These are phyloP conservation scores for Morpho achilles DNA, from an alignment of 2,888 invertebrate species.

Conservation along the genomic window DNA sequence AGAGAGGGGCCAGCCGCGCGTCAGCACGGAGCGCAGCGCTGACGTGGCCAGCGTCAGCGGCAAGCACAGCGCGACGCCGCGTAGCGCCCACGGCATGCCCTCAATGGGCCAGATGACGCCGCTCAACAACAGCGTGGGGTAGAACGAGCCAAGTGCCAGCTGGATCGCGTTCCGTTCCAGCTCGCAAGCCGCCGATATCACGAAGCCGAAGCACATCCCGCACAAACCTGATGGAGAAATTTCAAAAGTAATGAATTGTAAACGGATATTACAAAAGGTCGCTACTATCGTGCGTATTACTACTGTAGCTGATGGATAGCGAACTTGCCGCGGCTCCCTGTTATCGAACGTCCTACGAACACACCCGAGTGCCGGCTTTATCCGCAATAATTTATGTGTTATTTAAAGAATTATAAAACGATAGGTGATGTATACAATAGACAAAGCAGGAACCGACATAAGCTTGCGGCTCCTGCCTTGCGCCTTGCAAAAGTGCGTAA, in stretches of 20 bases:
- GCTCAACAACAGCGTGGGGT: constrained; percentile 93
- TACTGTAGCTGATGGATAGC: no score
- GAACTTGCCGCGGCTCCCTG: no score
- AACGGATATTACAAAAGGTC: no score
- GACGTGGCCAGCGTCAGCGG: constrained; percentile 96
- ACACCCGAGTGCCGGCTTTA: no score
- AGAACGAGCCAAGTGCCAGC: constrained; percentile 94
- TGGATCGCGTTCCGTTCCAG: constrained; percentile 96
- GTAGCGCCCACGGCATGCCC: constrained; percentile 92
- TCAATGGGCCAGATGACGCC: constrained; percentile 98
- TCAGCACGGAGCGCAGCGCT: constrained; percentile 90
- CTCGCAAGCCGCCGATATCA: constrained; percentile 95
- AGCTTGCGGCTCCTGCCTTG: no score
- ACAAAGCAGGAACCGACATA: no score
- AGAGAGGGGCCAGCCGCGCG: constrained; percentile 90
- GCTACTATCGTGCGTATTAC: no score
- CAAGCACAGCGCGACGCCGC: constrained; percentile 89
- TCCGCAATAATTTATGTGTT: no score
- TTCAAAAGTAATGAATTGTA: not conserved
- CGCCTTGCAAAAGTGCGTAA: no score
- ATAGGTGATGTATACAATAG: no score
- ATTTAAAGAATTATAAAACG: no score
- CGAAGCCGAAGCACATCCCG: constrained; percentile 98
- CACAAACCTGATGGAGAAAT: constrained; percentile 80
- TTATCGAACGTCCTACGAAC: no score